A percentile compares a stretch with the other conserved stretches of the same genome.
These are phyloP conservation scores for Mus caroli DNA, from an alignment of 2,797 vertebrate genomes.

Conservation along the genomic window DNA sequence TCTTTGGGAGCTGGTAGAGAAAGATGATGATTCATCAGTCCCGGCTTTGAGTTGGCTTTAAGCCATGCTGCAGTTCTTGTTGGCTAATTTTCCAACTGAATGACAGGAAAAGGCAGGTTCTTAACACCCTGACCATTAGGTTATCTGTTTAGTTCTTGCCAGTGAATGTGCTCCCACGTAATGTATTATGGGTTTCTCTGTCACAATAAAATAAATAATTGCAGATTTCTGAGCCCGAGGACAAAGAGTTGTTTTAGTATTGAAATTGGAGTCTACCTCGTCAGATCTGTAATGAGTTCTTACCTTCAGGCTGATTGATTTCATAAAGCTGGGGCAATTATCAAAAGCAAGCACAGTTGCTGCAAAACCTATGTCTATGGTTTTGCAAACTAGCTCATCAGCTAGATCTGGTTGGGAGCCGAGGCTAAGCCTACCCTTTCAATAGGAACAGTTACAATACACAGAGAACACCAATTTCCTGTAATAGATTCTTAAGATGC, in stretches of 20 bases:
- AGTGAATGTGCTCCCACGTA: conserved; percentile 64
- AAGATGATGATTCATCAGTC: conserved; percentile 67
- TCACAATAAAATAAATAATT: conserved; percentile 79
- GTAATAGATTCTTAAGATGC: conserved; percentile 63
- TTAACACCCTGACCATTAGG: conserved; percentile 68
- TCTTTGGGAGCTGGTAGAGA: neutral
- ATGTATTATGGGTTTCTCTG: conserved; percentile 56
- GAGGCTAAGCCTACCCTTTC: conserved; percentile 42
- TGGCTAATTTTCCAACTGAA: conserved; percentile 68
- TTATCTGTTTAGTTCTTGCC: conserved; percentile 68
- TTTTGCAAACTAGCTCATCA: conserved; percentile 72
- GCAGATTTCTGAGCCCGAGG: conserved; percentile 70
- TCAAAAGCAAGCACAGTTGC: conserved; percentile 77
- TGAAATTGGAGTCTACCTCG: conserved; percentile 74
- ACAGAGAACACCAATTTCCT: conserved; percentile 41
- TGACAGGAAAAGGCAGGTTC: conserved; percentile 69
- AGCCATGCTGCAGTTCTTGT: conserved; percentile 42
- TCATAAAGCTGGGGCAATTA: conserved; percentile 81
- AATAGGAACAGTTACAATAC: conserved; percentile 65
- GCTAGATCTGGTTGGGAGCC: conserved; percentile 57
- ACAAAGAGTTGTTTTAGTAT: conserved; percentile 73
- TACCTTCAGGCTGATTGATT: conserved; percentile 80
- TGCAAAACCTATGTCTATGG: conserved; percentile 47
- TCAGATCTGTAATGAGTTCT: conserved; percentile 80
- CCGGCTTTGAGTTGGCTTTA: conserved; percentile 64